A percentile compares a stretch with the other conserved stretches of the same genome.
These are phyloP conservation scores for Aphaenogaster rudis DNA, from an alignment of 1,140 invertebrate species.

Conservation along the genomic window DNA sequence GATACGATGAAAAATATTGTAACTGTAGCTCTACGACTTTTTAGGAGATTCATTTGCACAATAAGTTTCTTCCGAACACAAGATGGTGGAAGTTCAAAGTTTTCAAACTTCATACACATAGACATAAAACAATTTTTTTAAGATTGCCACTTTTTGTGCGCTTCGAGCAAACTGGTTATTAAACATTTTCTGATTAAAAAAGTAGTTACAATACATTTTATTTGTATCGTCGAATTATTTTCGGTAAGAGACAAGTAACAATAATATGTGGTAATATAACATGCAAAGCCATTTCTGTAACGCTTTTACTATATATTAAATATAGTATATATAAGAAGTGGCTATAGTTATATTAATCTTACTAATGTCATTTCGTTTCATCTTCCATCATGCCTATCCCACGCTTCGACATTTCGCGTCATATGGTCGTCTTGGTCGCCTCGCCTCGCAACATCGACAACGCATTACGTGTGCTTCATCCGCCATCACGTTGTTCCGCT, in stretches of 20 bases:
- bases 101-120: not conserved
- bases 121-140: not conserved
- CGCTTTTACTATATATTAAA: slow-evolving; percentile 18
- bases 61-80: not conserved
- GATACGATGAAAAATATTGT: not conserved
- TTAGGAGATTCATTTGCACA: not conserved
- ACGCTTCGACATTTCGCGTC: slow-evolving; percentile 77
- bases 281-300: slow-evolving; percentile 12
- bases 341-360: slow-evolving; percentile 55
- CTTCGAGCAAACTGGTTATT: not conserved
- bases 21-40: not conserved
- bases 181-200: not conserved
- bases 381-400: slow-evolving; percentile 78
- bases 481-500: slow-evolving; percentile 66
- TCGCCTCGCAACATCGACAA: slow-evolving; percentile 69
- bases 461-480: slow-evolving; percentile 63
- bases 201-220: slow-evolving; percentile 34
- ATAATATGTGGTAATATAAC: not conserved
- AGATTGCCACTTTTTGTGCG: not conserved
- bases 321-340: not conserved
- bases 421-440: slow-evolving; percentile 77
- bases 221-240: not conserved
- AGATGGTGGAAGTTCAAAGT: not conserved
- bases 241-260: not conserved
- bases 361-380: slow-evolving; percentile 82